phyloP scores from a whole-genome alignment of 92 coral and sea anemone species.

The Epizoanthus rinbou region DNA sequence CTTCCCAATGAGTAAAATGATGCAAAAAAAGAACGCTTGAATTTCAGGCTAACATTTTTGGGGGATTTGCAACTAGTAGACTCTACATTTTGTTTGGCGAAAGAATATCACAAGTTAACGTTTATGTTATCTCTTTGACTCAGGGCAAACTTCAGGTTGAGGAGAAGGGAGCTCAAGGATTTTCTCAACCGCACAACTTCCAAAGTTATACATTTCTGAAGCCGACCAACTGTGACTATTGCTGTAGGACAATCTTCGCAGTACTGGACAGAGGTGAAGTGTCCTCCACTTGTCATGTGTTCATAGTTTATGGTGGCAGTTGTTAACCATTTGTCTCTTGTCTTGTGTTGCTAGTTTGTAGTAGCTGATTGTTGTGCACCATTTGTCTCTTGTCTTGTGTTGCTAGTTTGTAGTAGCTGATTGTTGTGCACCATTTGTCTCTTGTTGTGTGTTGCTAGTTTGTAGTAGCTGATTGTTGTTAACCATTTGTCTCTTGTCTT shows the following conservation, averaged over 20 bases:
- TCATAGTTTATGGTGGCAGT: not conserved
- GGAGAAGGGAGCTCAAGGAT: conserved; percentile 95
- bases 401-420: not conserved
- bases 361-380: too few species aligned
- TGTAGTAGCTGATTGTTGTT: too few species aligned
- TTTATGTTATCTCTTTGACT: not conserved
- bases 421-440: too few species aligned
- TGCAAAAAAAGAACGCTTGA: too few species aligned
- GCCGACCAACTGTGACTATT: conserved; percentile 95
- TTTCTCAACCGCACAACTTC: conserved; percentile 97
- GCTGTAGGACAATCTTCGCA: conserved; percentile 87
- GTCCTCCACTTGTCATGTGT: not conserved
- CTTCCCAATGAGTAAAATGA: not conserved
- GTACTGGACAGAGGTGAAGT: conserved; percentile 81
- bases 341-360: not conserved
- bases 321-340: too few species aligned
- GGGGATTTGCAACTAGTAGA: not conserved
- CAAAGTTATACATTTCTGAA: conserved; percentile 83
- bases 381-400: not conserved
- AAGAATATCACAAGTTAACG: not conserved
- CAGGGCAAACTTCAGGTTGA: conserved; percentile 97
- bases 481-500: not conserved
- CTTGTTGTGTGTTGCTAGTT: not conserved
- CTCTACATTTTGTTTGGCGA: not conserved
- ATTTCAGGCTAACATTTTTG: not conserved